Evolutionary conservation across 2,113 vertebrate genomes (phyloP).

Genomic region (Datnioides undecimradiatus): DNA sequence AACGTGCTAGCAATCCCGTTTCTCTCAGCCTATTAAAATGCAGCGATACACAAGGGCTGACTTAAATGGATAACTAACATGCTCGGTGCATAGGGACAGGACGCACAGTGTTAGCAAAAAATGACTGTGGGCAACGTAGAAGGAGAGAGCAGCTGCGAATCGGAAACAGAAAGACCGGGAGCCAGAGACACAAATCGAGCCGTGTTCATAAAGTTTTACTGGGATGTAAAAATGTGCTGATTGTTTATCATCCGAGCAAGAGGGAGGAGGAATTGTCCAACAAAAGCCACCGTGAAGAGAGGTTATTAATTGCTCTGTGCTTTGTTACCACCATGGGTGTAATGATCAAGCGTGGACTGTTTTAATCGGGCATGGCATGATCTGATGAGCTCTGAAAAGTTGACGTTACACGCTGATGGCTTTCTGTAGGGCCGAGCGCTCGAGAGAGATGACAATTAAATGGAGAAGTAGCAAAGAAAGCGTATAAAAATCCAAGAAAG

Average conservation of each 20-base stretch:
- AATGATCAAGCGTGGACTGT: slow-evolving; percentile 65
- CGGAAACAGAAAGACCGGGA: slow-evolving; percentile 35
- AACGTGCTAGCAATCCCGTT: slow-evolving; percentile 31
- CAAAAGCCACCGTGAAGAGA: slow-evolving; percentile 54
- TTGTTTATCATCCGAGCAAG: slow-evolving; percentile 70
- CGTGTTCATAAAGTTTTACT: slow-evolving; percentile 64
- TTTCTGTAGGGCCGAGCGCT: slow-evolving; percentile 25
- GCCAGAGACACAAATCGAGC: slow-evolving; percentile 15
- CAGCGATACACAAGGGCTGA: background rate
- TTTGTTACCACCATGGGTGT: slow-evolving; percentile 52
- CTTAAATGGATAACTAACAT: slow-evolving; percentile 53
- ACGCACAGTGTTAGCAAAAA: background rate
- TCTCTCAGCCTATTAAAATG: slow-evolving; percentile 51
- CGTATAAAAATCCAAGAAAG: background rate
- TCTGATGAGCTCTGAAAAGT: slow-evolving; percentile 55
- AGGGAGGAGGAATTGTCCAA: slow-evolving; percentile 54
- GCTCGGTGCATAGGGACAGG: slow-evolving; percentile 29
- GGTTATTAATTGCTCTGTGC: slow-evolving; percentile 65
- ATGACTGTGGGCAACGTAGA: background rate
- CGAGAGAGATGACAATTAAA: background rate
- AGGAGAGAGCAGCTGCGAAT: background rate
- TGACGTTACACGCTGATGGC: slow-evolving; percentile 26
- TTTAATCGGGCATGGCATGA: slow-evolving; percentile 64
- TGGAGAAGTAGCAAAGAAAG: slow-evolving; percentile 9
- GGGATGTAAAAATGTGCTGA: slow-evolving; percentile 66